Evolutionary conservation across 2,113 vertebrate genomes (phyloP).

Genomic region (Amphilophus citrinellus): DNA sequence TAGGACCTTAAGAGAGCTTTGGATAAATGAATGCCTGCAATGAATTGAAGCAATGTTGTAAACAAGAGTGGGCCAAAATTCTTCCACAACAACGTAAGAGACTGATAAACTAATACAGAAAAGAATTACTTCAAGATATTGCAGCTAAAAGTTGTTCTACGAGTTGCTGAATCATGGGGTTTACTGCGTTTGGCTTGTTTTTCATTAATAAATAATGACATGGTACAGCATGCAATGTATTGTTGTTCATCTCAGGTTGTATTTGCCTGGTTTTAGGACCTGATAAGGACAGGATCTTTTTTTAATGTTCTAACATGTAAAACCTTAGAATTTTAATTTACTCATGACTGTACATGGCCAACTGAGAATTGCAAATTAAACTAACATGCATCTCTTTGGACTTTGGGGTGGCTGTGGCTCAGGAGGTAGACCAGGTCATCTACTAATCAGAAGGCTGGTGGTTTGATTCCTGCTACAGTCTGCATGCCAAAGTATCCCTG

Average conservation of each 20-base stretch:
- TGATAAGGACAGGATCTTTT: not conserved
- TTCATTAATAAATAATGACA: not conserved
- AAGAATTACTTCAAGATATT: not conserved
- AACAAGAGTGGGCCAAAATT: not conserved
- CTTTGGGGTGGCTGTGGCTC: no score
- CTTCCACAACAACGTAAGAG: not conserved
- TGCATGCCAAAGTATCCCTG: no score
- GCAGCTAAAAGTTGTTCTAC: not conserved
- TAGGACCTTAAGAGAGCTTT: no score
- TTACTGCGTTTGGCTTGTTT: not conserved
- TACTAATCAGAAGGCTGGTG: no score
- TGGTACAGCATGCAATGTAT: not conserved
- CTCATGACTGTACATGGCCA: not conserved
- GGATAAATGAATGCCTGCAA: no score
- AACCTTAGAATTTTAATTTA: not conserved
- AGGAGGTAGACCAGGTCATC: no score
- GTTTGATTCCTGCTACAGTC: no score
- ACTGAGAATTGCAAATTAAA: not conserved
- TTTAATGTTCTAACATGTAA: conserved; percentile 8
- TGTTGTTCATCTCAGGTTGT: not conserved
- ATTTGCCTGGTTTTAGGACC: no score
- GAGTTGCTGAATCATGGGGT: not conserved
- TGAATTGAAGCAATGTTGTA: not conserved
- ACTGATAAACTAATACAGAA: not conserved
- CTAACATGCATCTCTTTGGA: not conserved